Evolutionary conservation across 92 coral and sea anemone species (phyloP).

Genomic region (Palythoa caribaeorum): DNA sequence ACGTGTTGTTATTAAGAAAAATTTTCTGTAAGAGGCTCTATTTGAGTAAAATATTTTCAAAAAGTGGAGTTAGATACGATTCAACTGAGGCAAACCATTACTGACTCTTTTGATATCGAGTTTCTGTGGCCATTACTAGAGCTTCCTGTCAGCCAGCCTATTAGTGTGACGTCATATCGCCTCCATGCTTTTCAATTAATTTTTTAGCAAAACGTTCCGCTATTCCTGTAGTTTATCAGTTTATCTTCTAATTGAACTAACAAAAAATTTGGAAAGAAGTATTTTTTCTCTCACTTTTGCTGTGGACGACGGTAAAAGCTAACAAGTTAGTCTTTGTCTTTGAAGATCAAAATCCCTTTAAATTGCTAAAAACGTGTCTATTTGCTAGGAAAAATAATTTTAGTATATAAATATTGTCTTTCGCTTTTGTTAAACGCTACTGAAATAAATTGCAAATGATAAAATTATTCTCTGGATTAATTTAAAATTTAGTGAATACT

Average conservation of each 20-base stretch:
- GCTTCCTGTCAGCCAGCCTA: constrained; percentile 15
- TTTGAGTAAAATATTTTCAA: background rate
- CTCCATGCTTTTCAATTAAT: constrained; percentile 5
- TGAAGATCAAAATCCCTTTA: background rate
- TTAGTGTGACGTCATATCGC: background rate
- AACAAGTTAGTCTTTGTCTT: background rate
- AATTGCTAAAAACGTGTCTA: background rate
- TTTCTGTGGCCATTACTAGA: constrained; percentile 22
- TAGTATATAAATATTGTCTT: background rate
- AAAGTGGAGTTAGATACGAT: background rate
- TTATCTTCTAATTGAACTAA: background rate
- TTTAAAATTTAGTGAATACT: background rate
- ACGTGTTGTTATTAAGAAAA: no score
- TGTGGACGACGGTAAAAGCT: background rate
- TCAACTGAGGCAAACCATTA: constrained; percentile 7
- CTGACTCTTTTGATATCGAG: constrained; percentile 27
- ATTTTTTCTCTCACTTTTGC: background rate
- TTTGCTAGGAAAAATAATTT: background rate
- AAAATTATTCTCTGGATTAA: background rate
- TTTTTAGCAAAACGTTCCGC: background rate
- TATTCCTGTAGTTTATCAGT: constrained; percentile 6
- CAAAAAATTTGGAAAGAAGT: background rate
- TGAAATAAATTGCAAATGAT: no score
- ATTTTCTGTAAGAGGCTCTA: background rate
- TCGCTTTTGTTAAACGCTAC: background rate